Evolutionary conservation across 2,888 invertebrate genomes (phyloP), one percentile per base, ranked within the genome.

Genomic region (Drosophila crucigera): DNA sequence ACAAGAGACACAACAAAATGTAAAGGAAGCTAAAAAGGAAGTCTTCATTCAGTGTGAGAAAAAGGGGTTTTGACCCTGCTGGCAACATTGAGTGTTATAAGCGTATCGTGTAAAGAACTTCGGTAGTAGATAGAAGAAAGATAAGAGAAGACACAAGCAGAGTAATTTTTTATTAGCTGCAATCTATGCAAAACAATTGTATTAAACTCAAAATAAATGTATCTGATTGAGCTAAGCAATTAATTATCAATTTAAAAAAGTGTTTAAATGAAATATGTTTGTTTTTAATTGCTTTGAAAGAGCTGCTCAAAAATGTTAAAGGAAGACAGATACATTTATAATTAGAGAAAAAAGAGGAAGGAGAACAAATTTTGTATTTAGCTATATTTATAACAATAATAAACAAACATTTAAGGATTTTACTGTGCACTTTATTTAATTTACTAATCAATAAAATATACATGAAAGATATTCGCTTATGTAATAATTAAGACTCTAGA

Each of bases 11-110:
- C 0, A 53, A 59, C 30, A 58, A 58, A 37, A 59, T 4, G 35
- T 9, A 59, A 80, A 68, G 83, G 73, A 76, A 82, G 63, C 64
- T 53, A 30, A 62, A 64, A 76, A 84, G 82, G 82, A 83, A 84
- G 66, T 82, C 75, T 68, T 61, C 50, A 72, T 30, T 25, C 10
- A 14, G 19, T 65, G 61, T 68, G 70, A 63, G 69, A 63, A 73
- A 50, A 70, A 73, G 73, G 82, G 84, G 74, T 80, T 82, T 78
- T 33, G 54, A 64, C 58, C 30, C 16, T 19, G 43, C 64, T 70
- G 80, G 56, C 68, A 70, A 80, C 37, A 31, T 68, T 54, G 28
- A 58, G 39, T 55, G 31, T 33, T 54, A 25, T 43, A 37, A 54
- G 55, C 54, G 59, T 33, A 4, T 35, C 9, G 41, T 37, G 35